Evolutionary conservation across 2,888 invertebrate genomes (phyloP).

Genomic region (Scaptomyza tumidula): DNA sequence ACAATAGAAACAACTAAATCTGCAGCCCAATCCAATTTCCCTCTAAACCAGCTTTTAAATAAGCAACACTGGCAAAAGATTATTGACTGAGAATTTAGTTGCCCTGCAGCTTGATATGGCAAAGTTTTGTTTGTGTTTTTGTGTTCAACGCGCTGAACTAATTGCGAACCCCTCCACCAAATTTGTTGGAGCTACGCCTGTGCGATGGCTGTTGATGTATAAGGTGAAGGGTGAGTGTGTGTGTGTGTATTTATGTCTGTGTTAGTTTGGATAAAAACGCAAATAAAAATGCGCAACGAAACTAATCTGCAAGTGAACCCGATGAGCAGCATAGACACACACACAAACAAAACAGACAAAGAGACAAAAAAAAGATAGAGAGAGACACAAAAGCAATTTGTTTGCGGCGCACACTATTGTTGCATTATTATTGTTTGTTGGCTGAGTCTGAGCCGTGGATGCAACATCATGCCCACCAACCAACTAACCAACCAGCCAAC

Average conservation of each 20-base stretch:
- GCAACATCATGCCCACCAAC: constrained; percentile 19
- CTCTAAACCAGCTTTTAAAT: not conserved
- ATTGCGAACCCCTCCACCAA: constrained; percentile 23
- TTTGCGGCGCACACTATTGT: constrained; percentile 76
- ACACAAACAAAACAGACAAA: not conserved
- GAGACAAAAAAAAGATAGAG: not conserved
- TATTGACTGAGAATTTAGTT: constrained; percentile 33
- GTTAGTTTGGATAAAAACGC: constrained; percentile 54
- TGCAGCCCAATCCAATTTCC: not conserved
- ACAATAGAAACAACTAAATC: too few species aligned
- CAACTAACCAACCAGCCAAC: not conserved
- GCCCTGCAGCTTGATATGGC: constrained; percentile 41
- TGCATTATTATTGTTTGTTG: constrained; percentile 79
- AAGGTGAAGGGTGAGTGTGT: constrained; percentile 16
- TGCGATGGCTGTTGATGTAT: constrained; percentile 12
- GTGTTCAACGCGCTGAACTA: constrained; percentile 15
- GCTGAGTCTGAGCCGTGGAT: constrained; percentile 60
- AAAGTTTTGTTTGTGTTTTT: constrained; percentile 30
- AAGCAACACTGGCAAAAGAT: constrained; percentile 2
- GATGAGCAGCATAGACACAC: constrained; percentile 32
- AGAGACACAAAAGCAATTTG: constrained; percentile 71
- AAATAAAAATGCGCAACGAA: constrained; percentile 66
- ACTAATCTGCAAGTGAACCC: constrained; percentile 77
- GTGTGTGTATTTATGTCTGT: constrained; percentile 37
- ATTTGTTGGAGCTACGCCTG: constrained; percentile 32